These are phyloP conservation scores for Epirrhoe alternata DNA, from an alignment of 2,888 invertebrate genomes.

Conservation along the genomic window DNA sequence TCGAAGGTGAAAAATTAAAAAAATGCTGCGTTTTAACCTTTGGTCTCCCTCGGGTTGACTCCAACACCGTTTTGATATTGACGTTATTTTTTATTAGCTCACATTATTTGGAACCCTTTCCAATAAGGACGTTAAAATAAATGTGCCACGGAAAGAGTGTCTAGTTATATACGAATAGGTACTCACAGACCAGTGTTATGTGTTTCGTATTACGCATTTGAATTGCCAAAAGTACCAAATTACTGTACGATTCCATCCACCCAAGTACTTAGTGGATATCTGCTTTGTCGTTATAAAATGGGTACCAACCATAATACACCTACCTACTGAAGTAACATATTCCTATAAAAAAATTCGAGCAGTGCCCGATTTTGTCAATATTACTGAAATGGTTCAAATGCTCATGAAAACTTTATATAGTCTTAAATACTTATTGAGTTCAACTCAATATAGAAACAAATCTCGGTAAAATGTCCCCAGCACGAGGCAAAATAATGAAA, in stretches of 20 bases:
- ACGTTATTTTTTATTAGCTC: slow-evolving; percentile 68
- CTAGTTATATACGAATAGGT: not conserved
- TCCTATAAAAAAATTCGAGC: not conserved
- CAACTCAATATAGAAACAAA: slow-evolving; percentile 1
- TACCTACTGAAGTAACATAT: not conserved
- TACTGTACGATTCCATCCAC: not conserved
- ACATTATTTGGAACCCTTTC: slow-evolving; percentile 53
- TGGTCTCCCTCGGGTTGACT: slow-evolving; percentile 54
- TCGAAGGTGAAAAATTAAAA: slow-evolving; percentile 41
- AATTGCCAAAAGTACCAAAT: not conserved
- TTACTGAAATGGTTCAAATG: not conserved
- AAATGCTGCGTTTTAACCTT: slow-evolving; percentile 53
- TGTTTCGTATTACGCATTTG: not conserved
- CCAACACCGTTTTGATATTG: slow-evolving; percentile 62
- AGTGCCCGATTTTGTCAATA: not conserved
- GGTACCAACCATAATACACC: not conserved
- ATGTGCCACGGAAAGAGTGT: slow-evolving; percentile 8
- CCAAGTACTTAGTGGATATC: not conserved
- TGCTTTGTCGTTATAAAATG: not conserved
- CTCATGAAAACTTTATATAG: not conserved
- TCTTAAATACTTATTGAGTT: slow-evolving; percentile 3
- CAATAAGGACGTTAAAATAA: slow-evolving; percentile 43
- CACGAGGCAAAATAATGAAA: slow-evolving; percentile 37
- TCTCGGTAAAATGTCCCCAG: slow-evolving; percentile 17
- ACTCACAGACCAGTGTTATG: not conserved